Base-by-base conservation (phyloP, 2,888 invertebrate genomes). In the Sacculina carcini region DNA sequence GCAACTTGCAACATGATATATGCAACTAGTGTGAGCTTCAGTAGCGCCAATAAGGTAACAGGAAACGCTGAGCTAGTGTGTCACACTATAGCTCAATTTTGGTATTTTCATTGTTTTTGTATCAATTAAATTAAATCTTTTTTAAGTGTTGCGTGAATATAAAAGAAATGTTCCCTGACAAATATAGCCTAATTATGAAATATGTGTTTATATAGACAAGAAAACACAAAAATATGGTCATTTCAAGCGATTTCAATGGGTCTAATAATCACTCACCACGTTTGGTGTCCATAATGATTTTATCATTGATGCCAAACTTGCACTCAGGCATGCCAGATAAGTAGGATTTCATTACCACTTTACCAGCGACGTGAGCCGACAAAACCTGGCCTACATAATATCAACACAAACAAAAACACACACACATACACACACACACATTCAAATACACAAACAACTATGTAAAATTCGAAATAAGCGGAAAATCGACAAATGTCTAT, bases 241-340 rank as follows among this genome's bases (percentile, higher is more conserved):
- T 32, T 28, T 21, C 32, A 26, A n/a, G 34, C 39, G 29, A 4
- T 40, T 3, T 14, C 12, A 1, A 34, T 3, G 16, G 3, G 31
- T 12, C 14, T 2, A 53, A 23, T 14, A n/a, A n/a, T n/a, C 24
- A 5, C 36, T 47, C 24, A 53, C 55, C 56, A 50, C 54, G 54
- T 78, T 71, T 72, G 55, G 66, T 68, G 62, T 98, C 98, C 86
- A 99, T 90, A 6, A 96, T 86, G 53, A 98, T 86, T 68, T 98
- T 99, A 66, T 99, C 98, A 63, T 99, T 99, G 62, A 98, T 96
- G 16, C 98, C 98, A 66, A 74, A 98, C 71, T 98, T 99, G 71
- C 98, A 99, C 67, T 98, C 98, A 0, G 98, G 98, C 98, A 99
- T 99, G 31, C 98, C 98, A 24, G 94, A 94, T 54, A 99, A 71